These are phyloP conservation scores for Tarsius wallacei DNA, from an alignment of 2,797 vertebrate genomes.

Conservation along the genomic window DNA sequence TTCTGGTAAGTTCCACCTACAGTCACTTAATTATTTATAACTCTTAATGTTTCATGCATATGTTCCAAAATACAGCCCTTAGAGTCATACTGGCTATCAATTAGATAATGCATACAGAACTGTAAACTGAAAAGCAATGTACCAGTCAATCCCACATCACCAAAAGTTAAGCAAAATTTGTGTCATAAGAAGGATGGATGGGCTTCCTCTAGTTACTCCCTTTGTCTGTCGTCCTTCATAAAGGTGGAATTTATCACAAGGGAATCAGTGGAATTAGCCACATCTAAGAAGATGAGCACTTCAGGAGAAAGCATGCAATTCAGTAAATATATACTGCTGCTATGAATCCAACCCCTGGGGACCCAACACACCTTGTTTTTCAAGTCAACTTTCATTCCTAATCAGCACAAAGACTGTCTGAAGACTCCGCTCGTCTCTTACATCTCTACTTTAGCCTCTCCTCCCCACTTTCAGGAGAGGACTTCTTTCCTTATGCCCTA, in stretches of 20 bases:
- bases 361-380: background rate
- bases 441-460: background rate
- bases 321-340: fast-evolving
- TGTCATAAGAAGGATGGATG: background rate
- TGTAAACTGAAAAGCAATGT: background rate
- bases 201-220: background rate
- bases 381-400: background rate
- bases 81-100: background rate
- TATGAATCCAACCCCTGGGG: background rate
- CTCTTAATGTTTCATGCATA: background rate
- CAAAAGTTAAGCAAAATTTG: background rate
- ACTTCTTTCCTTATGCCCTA: background rate
- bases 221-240: background rate
- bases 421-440: background rate
- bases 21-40: conserved; percentile 25
- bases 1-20: background rate
- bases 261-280: background rate
- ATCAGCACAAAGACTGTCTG: background rate
- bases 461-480: conserved; percentile 11
- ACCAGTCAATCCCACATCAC: background rate
- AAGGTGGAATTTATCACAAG: background rate
- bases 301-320: background rate
- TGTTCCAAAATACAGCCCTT: conserved; percentile 14
- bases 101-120: background rate
- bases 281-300: background rate